Percentiles rank a stretch among this genome's conserved stretches.
Evolutionary conservation across 2,888 invertebrate species (phyloP).

Genomic region (Chrysopilus asiliformis): DNA sequence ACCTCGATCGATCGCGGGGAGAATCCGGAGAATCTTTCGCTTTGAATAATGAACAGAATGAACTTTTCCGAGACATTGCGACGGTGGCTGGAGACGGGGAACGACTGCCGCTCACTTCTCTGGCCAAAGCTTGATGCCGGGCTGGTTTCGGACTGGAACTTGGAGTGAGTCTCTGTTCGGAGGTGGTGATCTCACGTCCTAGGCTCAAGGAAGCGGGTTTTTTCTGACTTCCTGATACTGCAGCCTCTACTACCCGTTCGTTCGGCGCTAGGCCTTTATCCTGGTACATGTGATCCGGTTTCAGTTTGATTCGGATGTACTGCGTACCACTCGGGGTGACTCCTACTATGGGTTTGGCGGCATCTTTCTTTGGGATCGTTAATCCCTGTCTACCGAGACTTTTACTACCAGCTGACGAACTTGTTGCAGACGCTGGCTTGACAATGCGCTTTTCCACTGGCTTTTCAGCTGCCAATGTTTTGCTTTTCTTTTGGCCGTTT

Average conservation of each 20-base stretch:
- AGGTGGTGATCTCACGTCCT: slow-evolving; percentile 28
- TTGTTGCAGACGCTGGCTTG: slow-evolving; percentile 20
- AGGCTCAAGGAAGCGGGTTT: slow-evolving; percentile 51
- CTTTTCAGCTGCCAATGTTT: slow-evolving; percentile 7
- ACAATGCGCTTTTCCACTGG: slow-evolving; percentile 13
- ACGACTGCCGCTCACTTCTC: slow-evolving; percentile 31
- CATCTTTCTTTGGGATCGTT: slow-evolving; percentile 6
- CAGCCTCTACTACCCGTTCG: slow-evolving; percentile 28
- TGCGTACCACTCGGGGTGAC: slow-evolving; percentile 36
- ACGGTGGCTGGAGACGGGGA: slow-evolving; percentile 57
- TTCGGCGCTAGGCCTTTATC: slow-evolving; percentile 39
- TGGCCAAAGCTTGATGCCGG: slow-evolving; percentile 23
- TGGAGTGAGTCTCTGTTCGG: slow-evolving; percentile 36
- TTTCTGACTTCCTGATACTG: slow-evolving; percentile 25
- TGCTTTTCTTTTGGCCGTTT: slow-evolving; percentile 22
- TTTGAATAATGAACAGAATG: slow-evolving; percentile 67
- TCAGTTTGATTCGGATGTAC: slow-evolving; percentile 54
- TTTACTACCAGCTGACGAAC: too few species aligned
- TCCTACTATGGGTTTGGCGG: slow-evolving; percentile 25
- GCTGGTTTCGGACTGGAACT: slow-evolving; percentile 39
- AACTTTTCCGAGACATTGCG: slow-evolving; percentile 60
- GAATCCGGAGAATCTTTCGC: slow-evolving; percentile 44
- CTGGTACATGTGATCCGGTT: slow-evolving; percentile 60
- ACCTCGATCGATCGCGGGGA: slow-evolving; percentile 36
- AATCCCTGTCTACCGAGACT: not conserved